These are phyloP conservation scores for Brotula barbata DNA, from an alignment of 2,797 vertebrate genomes.

Conservation along the genomic window DNA sequence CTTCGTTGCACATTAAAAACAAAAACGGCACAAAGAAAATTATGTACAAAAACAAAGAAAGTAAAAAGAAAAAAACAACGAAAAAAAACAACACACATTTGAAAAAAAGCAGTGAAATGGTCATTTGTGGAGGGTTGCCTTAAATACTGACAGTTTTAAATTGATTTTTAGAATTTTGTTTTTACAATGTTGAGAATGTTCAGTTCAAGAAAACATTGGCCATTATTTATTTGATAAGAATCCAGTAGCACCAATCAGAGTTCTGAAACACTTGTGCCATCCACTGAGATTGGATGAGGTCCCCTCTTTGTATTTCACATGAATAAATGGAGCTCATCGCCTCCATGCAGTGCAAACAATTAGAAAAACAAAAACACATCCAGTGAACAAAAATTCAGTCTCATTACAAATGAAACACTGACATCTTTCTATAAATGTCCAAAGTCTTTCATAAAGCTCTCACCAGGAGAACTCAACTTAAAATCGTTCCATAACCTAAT, in stretches of 20 bases:
- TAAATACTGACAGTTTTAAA: constrained; percentile 59
- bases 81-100: constrained; percentile 15
- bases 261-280: constrained; percentile 25
- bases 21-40: constrained; percentile 45
- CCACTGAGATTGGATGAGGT: constrained; percentile 28
- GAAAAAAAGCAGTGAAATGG: constrained; percentile 41
- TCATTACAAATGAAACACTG: constrained; percentile 53
- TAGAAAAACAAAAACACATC: constrained; percentile 37
- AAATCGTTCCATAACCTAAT: constrained; percentile 27
- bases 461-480: constrained; percentile 63
- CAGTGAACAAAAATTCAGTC: constrained; percentile 49
- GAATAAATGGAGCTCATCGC: constrained; percentile 46
- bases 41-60: constrained; percentile 74
- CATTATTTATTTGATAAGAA: constrained; percentile 37
- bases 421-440: constrained; percentile 1
- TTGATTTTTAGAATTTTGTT: constrained; percentile 38
- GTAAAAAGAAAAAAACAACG: constrained; percentile 56
- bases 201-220: constrained; percentile 23
- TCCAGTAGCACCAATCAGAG: constrained; percentile 62
- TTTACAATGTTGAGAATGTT: constrained; percentile 25
- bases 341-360: constrained; percentile 72
- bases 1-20: constrained; percentile 67
- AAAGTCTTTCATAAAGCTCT: constrained; percentile 53
- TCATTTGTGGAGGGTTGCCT: constrained; percentile 49
- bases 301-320: constrained; percentile 52